phyloP scores from a whole-genome alignment of 2,113 vertebrate genomes.

The Xenus cinereus region DNA sequence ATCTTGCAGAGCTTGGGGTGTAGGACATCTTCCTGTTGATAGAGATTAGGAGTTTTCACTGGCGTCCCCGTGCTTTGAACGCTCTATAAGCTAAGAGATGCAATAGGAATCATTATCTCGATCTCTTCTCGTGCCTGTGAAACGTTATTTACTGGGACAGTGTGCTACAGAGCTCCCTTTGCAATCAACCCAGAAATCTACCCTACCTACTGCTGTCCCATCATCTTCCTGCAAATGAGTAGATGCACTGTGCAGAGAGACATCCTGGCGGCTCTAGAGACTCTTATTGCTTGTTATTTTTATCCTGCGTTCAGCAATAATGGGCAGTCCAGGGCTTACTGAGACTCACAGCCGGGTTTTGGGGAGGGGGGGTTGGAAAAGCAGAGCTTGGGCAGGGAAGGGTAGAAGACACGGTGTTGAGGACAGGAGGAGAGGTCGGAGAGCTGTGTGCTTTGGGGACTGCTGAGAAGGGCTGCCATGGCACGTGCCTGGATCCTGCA shows the following conservation, averaged over 20 bases:
- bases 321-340: neutral
- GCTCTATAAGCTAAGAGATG: neutral
- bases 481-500: neutral
- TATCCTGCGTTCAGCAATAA: neutral
- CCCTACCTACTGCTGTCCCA: neutral
- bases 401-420: neutral
- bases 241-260: neutral
- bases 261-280: neutral
- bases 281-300: neutral
- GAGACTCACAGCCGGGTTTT: neutral
- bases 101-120: neutral
- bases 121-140: neutral
- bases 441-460: neutral
- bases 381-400: neutral
- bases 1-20: neutral
- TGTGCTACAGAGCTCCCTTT: neutral
- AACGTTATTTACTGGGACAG: neutral
- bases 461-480: neutral
- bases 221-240: neutral
- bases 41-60: neutral
- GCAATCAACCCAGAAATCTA: neutral
- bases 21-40: neutral
- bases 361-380: neutral
- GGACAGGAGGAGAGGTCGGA: neutral
- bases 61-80: neutral